Conservation (phyloP, 2,888 invertebrate species). For the Cistogaster globosa region DNA sequence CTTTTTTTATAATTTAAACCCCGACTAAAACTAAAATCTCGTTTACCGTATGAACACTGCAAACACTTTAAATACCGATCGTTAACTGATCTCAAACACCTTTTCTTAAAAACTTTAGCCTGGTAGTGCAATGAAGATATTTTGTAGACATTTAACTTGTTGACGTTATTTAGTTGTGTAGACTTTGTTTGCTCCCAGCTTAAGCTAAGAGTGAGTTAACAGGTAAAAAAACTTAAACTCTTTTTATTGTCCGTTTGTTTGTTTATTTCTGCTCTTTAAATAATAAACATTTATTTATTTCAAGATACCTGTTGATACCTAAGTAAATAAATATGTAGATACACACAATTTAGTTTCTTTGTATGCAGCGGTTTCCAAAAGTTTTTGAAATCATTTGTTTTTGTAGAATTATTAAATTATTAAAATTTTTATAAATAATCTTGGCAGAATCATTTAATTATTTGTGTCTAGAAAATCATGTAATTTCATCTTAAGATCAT, state of each 20-base stretch:
- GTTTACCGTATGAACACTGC: constrained; percentile 49
- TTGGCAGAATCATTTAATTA: too few species aligned
- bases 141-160: constrained; percentile 53
- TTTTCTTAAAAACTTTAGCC: constrained; percentile 43
- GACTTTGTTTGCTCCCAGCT: constrained; percentile 42
- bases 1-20: constrained; percentile 28
- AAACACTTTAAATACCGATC: constrained; percentile 71
- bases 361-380: constrained; percentile 14
- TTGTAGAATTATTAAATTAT: too few species aligned
- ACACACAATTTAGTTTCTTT: constrained; percentile 12
- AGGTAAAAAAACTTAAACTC: constrained; percentile 53
- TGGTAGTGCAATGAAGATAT: constrained; percentile 20
- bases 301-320: constrained; percentile 65
- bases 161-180: constrained; percentile 38
- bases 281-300: constrained; percentile 52
- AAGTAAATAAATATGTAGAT: constrained; percentile 10
- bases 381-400: too few species aligned
- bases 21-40: constrained; percentile 64
- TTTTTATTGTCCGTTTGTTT: constrained; percentile 8
- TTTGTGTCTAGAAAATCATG: too few species aligned
- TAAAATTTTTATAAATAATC: too few species aligned
- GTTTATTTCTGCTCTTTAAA: constrained; percentile 24
- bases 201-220: constrained; percentile 16
- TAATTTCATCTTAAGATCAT: too few species aligned
- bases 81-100: constrained; percentile 64